Evolutionary conservation across 1,140 invertebrate species (phyloP).

Genomic region (Eueides isabella): DNA sequence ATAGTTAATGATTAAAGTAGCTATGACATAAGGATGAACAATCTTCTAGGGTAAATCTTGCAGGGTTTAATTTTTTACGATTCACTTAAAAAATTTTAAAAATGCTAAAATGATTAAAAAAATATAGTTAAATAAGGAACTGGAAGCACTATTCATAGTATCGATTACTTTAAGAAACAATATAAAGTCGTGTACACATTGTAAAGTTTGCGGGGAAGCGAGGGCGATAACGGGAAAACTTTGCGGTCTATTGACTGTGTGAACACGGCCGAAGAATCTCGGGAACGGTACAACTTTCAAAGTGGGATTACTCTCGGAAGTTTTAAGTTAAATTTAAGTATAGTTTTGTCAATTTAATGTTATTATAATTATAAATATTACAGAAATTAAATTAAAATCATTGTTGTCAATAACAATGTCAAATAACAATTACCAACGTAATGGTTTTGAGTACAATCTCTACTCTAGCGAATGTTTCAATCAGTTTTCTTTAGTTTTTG

Average conservation of each 20-base stretch:
- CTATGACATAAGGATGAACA: too few relatives aligned
- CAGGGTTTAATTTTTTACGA: too few relatives aligned
- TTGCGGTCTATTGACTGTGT: constrained; percentile 46
- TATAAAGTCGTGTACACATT: constrained; percentile 14
- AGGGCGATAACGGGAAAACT: constrained; percentile 50
- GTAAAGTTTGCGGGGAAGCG: constrained; percentile 24
- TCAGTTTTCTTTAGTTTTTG: too few relatives aligned
- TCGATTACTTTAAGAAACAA: constrained; percentile 16
- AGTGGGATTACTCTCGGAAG: constrained; percentile 43
- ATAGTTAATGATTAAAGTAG: too few relatives aligned
- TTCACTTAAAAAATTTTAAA: neutral
- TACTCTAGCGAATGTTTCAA: too few relatives aligned
- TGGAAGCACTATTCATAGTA: neutral
- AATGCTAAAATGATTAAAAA: too few relatives aligned
- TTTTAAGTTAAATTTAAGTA: constrained; percentile 20
- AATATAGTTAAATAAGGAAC: too few relatives aligned
- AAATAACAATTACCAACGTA: too few relatives aligned
- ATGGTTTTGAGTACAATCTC: too few relatives aligned
- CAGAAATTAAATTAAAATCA: too few relatives aligned
- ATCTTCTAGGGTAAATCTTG: too few relatives aligned
- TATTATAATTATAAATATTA: neutral
- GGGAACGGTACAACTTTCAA: constrained; percentile 43
- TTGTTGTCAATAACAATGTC: too few relatives aligned
- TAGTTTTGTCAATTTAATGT: constrained; percentile 1
- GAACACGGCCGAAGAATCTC: constrained; percentile 30